Evolutionary conservation across 2,888 invertebrate genomes (phyloP), one percentile per base, ranked within the genome.

Genomic region (Minunthozetes semirufus): DNA sequence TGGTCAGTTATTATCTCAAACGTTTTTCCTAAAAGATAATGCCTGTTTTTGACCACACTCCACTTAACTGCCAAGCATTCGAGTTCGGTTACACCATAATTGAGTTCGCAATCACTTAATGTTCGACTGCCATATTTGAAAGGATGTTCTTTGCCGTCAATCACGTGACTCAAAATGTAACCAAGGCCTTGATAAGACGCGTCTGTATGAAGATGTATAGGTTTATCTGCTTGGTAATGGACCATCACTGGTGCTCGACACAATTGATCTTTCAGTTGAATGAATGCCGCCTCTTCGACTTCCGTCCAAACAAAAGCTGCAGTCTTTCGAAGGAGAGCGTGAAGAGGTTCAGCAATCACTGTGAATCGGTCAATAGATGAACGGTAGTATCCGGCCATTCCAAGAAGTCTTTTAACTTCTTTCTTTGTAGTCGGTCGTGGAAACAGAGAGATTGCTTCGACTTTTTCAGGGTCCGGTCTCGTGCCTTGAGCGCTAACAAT

Each of bases 1-100:
- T 85, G 85, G 75, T 85, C 85, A 0, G 83, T 84, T 3, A 81
- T 77, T 0, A 85, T 79, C 0, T 78, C 77, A 19, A 84, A 82
- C 0, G 78, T 70, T 9, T 80, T 63, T 0, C 82, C 81, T 72
- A 83, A 82, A 0, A 85, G 77, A 75, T 83, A 85, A 0, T 81
- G 81, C 27, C 82, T 84, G 76, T 83, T 83, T 19, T 80, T 74
- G 13, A 9, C 9, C 0, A 83, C 77, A 4, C 82, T 81, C 80
- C 80, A 83, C 6, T 83, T 79, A 0, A 82, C 79, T 1, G 80
- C 80, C 15, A 82, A 33, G 0, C 80, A 81, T 79, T 85, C 85
- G 11, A 82, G 78, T 75, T 85, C 84, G 0, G 83, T 83, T 0
- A 82, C 82, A 0, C 81, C 78, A 66, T 84, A 84, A 22, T 83